Evolutionary conservation across 1,140 invertebrate species (phyloP).

Genomic region (Sminthurides bifidus): DNA sequence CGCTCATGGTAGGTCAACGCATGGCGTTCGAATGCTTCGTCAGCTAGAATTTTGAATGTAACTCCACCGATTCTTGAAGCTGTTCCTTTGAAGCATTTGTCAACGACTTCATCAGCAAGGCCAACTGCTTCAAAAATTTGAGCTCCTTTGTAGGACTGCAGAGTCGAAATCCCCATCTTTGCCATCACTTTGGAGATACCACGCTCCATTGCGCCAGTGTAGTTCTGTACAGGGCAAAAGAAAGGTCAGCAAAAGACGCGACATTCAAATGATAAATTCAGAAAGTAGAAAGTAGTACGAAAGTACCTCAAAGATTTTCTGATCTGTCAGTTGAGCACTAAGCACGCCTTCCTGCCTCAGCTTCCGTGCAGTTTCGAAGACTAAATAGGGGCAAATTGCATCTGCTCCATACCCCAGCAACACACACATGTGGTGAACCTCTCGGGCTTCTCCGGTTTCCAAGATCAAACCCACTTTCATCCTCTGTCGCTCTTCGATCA

Average conservation of each 20-base stretch:
- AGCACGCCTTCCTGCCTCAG: constrained; percentile 71
- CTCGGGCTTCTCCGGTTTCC: constrained; percentile 82
- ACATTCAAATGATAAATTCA: too few species aligned
- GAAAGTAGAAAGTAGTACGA: constrained; percentile 28
- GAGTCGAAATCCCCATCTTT: constrained; percentile 98
- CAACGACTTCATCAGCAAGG: constrained; percentile 77
- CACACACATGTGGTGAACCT: constrained; percentile 24
- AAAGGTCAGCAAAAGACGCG: too few species aligned
- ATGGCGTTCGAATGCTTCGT: constrained; percentile 76
- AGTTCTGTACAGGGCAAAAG: constrained; percentile 42
- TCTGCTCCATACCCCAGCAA: constrained; percentile 74
- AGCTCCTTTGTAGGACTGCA: constrained; percentile 98
- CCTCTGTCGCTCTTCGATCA: constrained; percentile 86
- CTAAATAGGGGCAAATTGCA: constrained; percentile 92
- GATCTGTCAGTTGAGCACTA: constrained; percentile 59
- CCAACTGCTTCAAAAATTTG: constrained; percentile 99
- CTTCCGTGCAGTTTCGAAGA: constrained; percentile 78
- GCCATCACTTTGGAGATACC: constrained; percentile 91
- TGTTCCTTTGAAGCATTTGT: constrained; percentile 92
- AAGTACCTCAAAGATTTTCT: constrained; percentile 72
- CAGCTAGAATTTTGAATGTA: constrained; percentile 74
- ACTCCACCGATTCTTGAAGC: constrained; percentile 90
- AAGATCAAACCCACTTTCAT: constrained; percentile 92
- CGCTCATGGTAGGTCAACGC: constrained; percentile 60
- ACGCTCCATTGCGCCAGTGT: constrained; percentile 57